Conservation (phyloP, 2,888 invertebrate genomes). For the Linnaemya vulpina region DNA sequence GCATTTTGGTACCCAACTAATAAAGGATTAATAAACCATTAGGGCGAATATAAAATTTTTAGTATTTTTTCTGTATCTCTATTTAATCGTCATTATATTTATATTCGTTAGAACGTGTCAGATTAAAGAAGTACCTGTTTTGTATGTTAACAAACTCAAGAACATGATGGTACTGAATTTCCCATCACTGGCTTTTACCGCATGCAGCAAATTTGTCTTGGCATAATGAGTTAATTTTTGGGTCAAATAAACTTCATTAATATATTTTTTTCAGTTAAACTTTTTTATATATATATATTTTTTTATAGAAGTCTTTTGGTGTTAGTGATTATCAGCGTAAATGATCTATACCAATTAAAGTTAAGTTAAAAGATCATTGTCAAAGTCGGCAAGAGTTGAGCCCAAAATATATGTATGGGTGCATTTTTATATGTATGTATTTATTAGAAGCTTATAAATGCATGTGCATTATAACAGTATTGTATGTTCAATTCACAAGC, state of each 20-base stretch:
- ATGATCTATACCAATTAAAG: slow-evolving; percentile 11
- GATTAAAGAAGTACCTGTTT: no score
- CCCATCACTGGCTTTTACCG: neutral
- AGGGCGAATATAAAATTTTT: no score
- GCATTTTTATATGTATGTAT: no score
- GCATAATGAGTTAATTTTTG: slow-evolving; percentile 26
- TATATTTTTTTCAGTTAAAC: slow-evolving; percentile 20
- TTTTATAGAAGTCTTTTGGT: slow-evolving; percentile 7
- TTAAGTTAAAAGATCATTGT: neutral
- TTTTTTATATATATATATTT: neutral
- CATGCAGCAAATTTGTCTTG: neutral
- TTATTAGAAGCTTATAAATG: no score
- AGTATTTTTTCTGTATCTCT: no score
- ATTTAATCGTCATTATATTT: no score
- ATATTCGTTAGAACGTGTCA: no score
- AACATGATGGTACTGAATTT: neutral
- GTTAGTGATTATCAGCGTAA: slow-evolving; percentile 16
- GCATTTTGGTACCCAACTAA: no score
- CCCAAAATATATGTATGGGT: no score
- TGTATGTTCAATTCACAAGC: no score
- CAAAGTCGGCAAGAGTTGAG: neutral
- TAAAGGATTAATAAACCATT: no score
- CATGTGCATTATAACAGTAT: no score
- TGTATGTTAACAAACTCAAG: neutral
- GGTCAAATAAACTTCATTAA: slow-evolving; percentile 27